A percentile compares a stretch with the other conserved stretches of the same genome.
Conservation (phyloP, 2,888 invertebrate species). For the Epistrophella euchroma region DNA sequence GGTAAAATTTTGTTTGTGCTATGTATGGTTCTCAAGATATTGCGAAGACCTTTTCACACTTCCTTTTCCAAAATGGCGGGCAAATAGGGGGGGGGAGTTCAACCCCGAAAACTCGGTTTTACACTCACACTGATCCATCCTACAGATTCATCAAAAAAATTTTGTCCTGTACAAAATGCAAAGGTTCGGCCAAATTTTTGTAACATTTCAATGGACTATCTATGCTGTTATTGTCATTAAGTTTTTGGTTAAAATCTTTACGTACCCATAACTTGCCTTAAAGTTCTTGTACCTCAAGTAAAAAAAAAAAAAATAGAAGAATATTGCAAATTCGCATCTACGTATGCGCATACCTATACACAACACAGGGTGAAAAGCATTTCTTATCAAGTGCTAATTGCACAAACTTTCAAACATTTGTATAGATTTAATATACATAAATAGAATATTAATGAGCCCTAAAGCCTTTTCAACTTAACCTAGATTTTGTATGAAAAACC, state of each 20-base stretch:
- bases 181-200: too few species aligned
- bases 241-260: background rate
- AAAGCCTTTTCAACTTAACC: slow-evolving; percentile 20
- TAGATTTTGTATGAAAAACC: background rate
- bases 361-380: background rate
- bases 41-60: too few species aligned
- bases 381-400: slow-evolving; percentile 12
- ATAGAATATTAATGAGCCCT: slow-evolving; percentile 28
- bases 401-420: slow-evolving; percentile 22
- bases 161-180: too few species aligned
- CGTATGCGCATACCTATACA: slow-evolving; percentile 13
- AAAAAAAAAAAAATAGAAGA: background rate
- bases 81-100: too few species aligned
- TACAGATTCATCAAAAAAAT: too few species aligned
- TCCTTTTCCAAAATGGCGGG: too few species aligned
- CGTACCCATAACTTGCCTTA: background rate
- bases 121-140: too few species aligned
- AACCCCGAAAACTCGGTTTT: too few species aligned
- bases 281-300: background rate
- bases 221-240: background rate
- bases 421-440: background rate
- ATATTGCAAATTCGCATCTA: slow-evolving; percentile 1
- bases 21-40: too few species aligned
- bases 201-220: too few species aligned
- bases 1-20: too few species aligned